These are phyloP conservation scores for Leptopilina myrica DNA, from an alignment of 2,888 invertebrate genomes.

Conservation along the genomic window DNA sequence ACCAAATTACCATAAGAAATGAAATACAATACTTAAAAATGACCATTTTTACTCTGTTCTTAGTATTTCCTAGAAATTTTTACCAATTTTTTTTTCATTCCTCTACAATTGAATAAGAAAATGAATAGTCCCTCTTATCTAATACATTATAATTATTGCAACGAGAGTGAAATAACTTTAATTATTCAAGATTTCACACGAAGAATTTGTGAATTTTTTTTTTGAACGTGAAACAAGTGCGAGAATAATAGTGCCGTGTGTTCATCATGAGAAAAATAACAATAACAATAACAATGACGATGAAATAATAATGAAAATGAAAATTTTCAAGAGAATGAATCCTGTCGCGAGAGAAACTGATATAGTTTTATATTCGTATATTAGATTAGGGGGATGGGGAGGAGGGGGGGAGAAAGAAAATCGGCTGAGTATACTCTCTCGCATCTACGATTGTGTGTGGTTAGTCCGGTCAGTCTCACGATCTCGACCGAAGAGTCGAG, in stretches of 20 bases:
- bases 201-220: neutral
- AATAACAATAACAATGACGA: no score
- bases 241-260: neutral
- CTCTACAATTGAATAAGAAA: no score
- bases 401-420: slow-evolving; percentile 46
- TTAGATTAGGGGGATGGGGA: slow-evolving; percentile 48
- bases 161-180: no score
- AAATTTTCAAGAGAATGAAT: neutral
- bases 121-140: no score
- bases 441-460: slow-evolving; percentile 68
- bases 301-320: no score
- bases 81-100: no score
- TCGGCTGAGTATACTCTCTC: slow-evolving; percentile 52
- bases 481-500: slow-evolving; percentile 72
- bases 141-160: no score
- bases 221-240: neutral
- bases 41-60: no score
- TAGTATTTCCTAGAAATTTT: no score
- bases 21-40: no score
- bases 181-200: neutral
- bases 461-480: slow-evolving; percentile 74
- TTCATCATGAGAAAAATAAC: no score
- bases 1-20: neutral
- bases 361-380: slow-evolving; percentile 55
- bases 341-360: slow-evolving; percentile 22